Conservation (phyloP, 2,888 invertebrate species). For the Itoplectis maculator region DNA sequence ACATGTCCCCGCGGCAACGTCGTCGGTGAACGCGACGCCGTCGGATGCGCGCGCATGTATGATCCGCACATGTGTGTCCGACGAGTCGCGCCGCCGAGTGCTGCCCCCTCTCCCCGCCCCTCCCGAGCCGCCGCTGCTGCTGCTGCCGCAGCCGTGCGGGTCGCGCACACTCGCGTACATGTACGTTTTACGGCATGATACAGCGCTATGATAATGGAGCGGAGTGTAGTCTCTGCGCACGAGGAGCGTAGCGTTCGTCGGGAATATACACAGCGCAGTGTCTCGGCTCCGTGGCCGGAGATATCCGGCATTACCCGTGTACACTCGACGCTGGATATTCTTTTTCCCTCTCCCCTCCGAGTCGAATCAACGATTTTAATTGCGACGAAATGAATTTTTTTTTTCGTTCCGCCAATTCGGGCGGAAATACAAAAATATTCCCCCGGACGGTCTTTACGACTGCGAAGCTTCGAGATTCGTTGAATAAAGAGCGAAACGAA, state of each 20-base stretch:
- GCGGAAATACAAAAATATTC: neutral
- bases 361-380: no score
- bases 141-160: no score
- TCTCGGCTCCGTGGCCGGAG: neutral
- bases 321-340: neutral
- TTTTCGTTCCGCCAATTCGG: neutral
- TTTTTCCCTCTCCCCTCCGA: neutral
- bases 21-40: constrained; percentile 12
- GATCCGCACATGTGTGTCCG: constrained; percentile 55
- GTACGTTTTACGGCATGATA: constrained; percentile 64
- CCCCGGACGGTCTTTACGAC: no score
- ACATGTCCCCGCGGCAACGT: no score
- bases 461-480: no score
- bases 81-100: no score
- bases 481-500: neutral
- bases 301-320: neutral
- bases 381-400: no score
- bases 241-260: neutral
- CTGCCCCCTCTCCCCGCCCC: no score
- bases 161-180: constrained; percentile 41
- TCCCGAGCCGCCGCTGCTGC: no score
- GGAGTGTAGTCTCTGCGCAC: constrained; percentile 40
- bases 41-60: constrained; percentile 58
- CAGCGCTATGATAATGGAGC: constrained; percentile 58
- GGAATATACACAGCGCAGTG: neutral